These are phyloP conservation scores for Leptinotarsa undecemlineata DNA, from an alignment of 1,140 invertebrate genomes.

Conservation along the genomic window DNA sequence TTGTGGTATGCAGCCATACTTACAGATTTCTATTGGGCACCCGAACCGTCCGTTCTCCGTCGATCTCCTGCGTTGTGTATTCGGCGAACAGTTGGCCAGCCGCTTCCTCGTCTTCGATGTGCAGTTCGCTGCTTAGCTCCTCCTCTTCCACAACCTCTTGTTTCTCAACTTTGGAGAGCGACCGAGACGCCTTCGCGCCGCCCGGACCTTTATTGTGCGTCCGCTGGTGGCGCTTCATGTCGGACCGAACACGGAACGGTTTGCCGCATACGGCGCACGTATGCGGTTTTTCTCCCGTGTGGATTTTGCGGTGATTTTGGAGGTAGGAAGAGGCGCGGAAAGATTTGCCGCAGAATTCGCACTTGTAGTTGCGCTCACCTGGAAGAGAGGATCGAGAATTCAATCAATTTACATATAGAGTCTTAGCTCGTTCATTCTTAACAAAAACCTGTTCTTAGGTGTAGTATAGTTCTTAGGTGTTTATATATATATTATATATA, in stretches of 20 bases:
- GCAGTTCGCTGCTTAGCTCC: slow-evolving; percentile 40
- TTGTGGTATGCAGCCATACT: neutral
- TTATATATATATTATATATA: too few relatives aligned
- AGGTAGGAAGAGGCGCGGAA: slow-evolving; percentile 85
- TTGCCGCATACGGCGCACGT: slow-evolving; percentile 78
- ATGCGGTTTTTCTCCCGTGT: slow-evolving; percentile 84
- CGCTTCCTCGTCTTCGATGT: slow-evolving; percentile 41
- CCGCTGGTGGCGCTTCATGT: slow-evolving; percentile 85
- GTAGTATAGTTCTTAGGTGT: too few relatives aligned
- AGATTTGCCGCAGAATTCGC: slow-evolving; percentile 80
- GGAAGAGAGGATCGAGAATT: neutral
- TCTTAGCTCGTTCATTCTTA: too few relatives aligned
- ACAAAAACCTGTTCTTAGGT: too few relatives aligned
- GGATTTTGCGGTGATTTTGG: slow-evolving; percentile 86
- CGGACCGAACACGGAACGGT: slow-evolving; percentile 82
- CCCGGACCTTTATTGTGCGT: slow-evolving; percentile 63
- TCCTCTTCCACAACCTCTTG: slow-evolving; percentile 38
- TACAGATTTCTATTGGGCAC: slow-evolving; percentile 38
- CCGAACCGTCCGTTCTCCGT: slow-evolving; percentile 30
- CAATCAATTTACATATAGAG: too few relatives aligned
- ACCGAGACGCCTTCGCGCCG: neutral
- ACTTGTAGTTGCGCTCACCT: slow-evolving; percentile 84
- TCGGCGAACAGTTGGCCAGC: slow-evolving; percentile 33
- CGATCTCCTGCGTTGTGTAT: slow-evolving; percentile 34
- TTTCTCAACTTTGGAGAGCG: slow-evolving; percentile 25